phyloP scores from a whole-genome alignment of 2,888 invertebrate species.

The Drosophila paramelanica region DNA sequence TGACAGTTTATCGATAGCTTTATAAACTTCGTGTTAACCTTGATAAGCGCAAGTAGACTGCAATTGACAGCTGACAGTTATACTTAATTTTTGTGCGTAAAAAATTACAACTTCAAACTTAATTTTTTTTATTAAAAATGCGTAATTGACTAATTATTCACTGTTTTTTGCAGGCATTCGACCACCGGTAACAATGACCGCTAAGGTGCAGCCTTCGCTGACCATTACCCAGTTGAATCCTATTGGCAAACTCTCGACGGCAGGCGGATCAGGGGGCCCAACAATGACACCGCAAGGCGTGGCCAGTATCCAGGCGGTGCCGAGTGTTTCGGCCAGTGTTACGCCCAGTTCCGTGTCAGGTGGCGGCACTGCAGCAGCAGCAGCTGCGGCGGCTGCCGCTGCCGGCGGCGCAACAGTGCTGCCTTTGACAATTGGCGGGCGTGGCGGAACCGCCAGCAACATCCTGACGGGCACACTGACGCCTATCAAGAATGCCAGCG shows the following conservation, averaged over 20 bases:
- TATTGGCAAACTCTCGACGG: conserved; percentile 79
- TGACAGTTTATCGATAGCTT: conserved; percentile 15
- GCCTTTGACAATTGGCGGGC: conserved; percentile 82
- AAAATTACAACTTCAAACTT: not conserved
- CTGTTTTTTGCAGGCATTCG: conserved; percentile 71
- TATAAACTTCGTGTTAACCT: not conserved
- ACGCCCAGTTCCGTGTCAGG: conserved; percentile 57
- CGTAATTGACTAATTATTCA: not conserved
- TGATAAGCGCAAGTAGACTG: not conserved
- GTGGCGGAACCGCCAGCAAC: conserved; percentile 72
- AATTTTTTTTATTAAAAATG: not conserved
- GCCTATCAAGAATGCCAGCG: conserved; percentile 81
- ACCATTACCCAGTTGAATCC: conserved; percentile 84
- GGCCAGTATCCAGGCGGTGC: conserved; percentile 76
- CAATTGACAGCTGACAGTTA: not conserved
- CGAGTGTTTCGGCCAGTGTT: conserved; percentile 63
- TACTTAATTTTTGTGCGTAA: too few relatives aligned
- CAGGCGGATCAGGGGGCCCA: conserved; percentile 45
- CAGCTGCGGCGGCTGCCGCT: conserved; percentile 56
- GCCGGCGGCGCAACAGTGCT: conserved; percentile 83
- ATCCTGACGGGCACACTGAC: conserved; percentile 84
- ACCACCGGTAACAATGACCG: conserved; percentile 83
- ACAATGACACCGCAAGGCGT: conserved; percentile 67
- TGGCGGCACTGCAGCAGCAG: conserved; percentile 62
- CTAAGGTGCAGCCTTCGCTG: conserved; percentile 84